Percentiles rank a stretch among this genome's conserved stretches.
These are phyloP conservation scores for Osmerus eperlanus DNA, from an alignment of 2,113 vertebrate species.

Conservation along the genomic window DNA sequence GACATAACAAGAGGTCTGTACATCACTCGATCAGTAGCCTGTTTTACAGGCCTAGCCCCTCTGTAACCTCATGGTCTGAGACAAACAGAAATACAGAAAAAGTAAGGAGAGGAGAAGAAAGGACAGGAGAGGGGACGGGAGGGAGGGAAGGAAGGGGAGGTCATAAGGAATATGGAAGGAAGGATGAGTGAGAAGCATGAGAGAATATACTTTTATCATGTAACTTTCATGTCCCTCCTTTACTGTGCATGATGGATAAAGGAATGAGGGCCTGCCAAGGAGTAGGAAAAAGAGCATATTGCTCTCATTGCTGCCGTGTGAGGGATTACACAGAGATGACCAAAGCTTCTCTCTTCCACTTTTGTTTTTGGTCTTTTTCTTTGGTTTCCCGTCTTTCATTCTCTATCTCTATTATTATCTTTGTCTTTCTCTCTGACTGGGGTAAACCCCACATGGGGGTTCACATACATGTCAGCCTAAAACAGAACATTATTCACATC, in stretches of 20 bases:
- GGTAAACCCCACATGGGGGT: background rate
- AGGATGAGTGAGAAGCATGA: background rate
- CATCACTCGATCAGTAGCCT: background rate
- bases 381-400: conserved; percentile 3
- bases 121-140: background rate
- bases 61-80: background rate
- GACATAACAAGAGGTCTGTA: background rate
- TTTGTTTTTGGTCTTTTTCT: conserved; percentile 21
- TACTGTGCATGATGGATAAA: conserved; percentile 3
- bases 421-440: background rate
- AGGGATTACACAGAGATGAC: conserved; percentile 62
- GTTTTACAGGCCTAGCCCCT: background rate
- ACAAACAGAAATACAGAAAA: conserved; percentile 7
- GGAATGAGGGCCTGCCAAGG: conserved; percentile 37
- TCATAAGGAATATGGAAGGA: conserved; percentile 32
- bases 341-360: conserved; percentile 39
- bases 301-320: conserved; percentile 43
- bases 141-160: background rate
- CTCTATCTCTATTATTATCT: background rate
- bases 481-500: background rate
- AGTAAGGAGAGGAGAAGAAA: background rate
- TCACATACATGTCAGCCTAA: conserved; percentile 7
- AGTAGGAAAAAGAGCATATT: conserved; percentile 43
- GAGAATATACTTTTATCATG: conserved; percentile 28
- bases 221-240: conserved; percentile 18